Percentiles rank a stretch among this genome's conserved stretches.
Evolutionary conservation across 2,113 vertebrate genomes (phyloP).

Genomic region (Merops nubicus): DNA sequence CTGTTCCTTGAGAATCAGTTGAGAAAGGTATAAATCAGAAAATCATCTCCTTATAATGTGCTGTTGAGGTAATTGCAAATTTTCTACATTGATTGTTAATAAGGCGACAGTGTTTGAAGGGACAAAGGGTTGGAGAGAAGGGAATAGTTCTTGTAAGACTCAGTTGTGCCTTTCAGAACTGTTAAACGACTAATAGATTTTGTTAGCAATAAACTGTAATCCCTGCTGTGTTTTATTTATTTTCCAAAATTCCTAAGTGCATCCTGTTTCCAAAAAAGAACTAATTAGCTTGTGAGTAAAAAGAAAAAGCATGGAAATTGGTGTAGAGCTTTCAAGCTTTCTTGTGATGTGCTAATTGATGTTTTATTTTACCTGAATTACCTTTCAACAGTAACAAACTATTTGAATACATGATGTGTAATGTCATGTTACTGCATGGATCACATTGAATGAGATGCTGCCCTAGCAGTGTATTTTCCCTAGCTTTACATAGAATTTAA

Average conservation of each 20-base stretch:
- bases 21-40: conserved; percentile 26
- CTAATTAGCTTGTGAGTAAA: background rate
- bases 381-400: background rate
- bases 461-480: background rate
- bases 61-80: conserved; percentile 35
- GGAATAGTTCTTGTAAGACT: conserved; percentile 48
- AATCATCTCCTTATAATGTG: background rate
- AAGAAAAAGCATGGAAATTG: background rate
- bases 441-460: background rate
- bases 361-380: background rate
- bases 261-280: conserved; percentile 20
- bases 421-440: background rate
- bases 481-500: background rate
- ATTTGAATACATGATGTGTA: background rate
- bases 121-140: conserved; percentile 16
- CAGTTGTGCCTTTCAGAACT: conserved; percentile 66
- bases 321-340: background rate
- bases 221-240: background rate
- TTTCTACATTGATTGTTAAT: conserved; percentile 45
- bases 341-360: background rate
- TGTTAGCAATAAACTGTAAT: conserved; percentile 49
- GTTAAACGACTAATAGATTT: conserved; percentile 58
- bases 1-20: background rate
- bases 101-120: conserved; percentile 31
- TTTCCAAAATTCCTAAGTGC: conserved; percentile 35